phyloP scores from a whole-genome alignment of 2,888 invertebrate genomes.

The Allacma fusca region DNA sequence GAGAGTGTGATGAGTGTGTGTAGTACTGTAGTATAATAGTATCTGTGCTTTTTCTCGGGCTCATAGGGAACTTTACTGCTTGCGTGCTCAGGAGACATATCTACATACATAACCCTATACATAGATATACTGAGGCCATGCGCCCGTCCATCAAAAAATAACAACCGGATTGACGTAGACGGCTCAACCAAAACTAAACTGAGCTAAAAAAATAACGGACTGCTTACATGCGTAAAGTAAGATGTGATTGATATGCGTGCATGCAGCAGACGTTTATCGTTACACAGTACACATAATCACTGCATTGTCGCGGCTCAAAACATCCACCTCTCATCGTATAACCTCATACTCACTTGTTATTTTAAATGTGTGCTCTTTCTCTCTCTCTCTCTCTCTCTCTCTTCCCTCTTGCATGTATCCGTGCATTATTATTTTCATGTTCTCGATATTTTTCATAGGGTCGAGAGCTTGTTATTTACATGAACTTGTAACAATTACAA shows the following conservation, averaged over 20 bases:
- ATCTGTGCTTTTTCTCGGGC: no score
- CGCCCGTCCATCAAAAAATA: slow-evolving; percentile 22
- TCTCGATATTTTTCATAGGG: slow-evolving; percentile 2
- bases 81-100: slow-evolving; percentile 11
- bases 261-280: slow-evolving; percentile 21
- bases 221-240: slow-evolving; percentile 22
- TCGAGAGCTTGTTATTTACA: slow-evolving; percentile 3
- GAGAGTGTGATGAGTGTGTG: neutral
- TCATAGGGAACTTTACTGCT: no score
- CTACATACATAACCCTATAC: no score
- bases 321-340: slow-evolving; percentile 12
- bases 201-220: neutral
- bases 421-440: slow-evolving; percentile 3
- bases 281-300: neutral
- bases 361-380: slow-evolving; percentile 9
- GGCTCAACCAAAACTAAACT: slow-evolving; percentile 29
- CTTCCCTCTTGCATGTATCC: neutral
- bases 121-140: slow-evolving; percentile 4
- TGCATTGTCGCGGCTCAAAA: slow-evolving; percentile 16
- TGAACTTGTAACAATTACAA: slow-evolving; percentile 9
- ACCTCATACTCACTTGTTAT: neutral
- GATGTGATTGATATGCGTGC: slow-evolving; percentile 28
- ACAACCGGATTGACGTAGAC: slow-evolving; percentile 10
- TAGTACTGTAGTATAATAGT: no score
- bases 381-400: neutral